Evolutionary conservation across 2,113 vertebrate species (phyloP).

Genomic region (Bufo bufo): DNA sequence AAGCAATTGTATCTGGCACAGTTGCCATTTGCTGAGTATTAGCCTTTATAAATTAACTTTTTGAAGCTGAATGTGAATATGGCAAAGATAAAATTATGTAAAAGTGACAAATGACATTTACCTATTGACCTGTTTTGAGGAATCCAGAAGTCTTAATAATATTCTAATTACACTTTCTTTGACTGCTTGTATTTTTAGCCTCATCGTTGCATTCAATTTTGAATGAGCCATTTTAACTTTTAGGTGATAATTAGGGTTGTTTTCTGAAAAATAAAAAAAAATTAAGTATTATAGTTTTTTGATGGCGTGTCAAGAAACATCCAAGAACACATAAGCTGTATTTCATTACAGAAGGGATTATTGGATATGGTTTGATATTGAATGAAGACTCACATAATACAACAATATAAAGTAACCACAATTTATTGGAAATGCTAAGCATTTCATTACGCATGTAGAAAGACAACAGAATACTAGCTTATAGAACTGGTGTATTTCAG

Average conservation of each 20-base stretch:
- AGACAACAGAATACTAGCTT: background rate
- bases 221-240: background rate
- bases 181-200: slow-evolving; percentile 1
- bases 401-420: background rate
- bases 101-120: slow-evolving; percentile 46
- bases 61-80: slow-evolving; percentile 26
- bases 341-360: background rate
- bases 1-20: slow-evolving; percentile 36
- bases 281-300: background rate
- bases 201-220: background rate
- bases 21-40: slow-evolving; percentile 3
- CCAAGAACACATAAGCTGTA: background rate
- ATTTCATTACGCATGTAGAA: too few species aligned
- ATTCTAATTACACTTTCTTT: slow-evolving; percentile 29
- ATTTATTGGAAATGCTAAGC: background rate
- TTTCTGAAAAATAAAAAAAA: background rate
- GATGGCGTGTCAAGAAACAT: background rate
- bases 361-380: background rate
- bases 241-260: slow-evolving; percentile 2
- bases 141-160: slow-evolving; percentile 30
- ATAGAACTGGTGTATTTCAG: background rate
- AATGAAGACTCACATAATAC: slow-evolving; percentile 5
- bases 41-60: slow-evolving; percentile 41
- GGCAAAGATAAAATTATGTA: slow-evolving; percentile 27
- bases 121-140: slow-evolving; percentile 34